Evolutionary conservation across 2,888 invertebrate genomes (phyloP), one percentile per base, ranked within the genome.

Genomic region (Leucozona laternaria): DNA sequence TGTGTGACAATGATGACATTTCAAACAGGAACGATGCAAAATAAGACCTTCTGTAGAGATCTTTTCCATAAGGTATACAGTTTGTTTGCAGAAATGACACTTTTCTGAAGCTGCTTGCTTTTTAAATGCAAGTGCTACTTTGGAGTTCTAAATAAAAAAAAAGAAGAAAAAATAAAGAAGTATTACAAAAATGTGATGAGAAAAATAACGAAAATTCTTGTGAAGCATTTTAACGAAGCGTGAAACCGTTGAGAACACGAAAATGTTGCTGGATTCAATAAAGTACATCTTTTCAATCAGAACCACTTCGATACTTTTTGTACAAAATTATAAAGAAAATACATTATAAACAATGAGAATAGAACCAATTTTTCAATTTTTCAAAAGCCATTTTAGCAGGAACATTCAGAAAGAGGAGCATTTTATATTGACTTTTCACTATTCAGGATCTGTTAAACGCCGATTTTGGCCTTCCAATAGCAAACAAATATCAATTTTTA

Each of bases 51-150:
- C 97, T 4, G 98, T 97, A 58, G 95, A 96, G 88, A 98, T 95
- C 88, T 97, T 95, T 92, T 99, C 98, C 94, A 98, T 98, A 34
- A 98, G 95, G 92, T 99, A 99, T 73, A 99, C 98, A 57, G 97
- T 95, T 92, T 97, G 96, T 73, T 96, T 95, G 93, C 99, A 99
- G 93, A 98, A 97, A 93, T 95, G 97, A 93, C 96, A 97, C 90
- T 94, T 94, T 92, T 97, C 96, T 11, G 96, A 96, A 75, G 95
- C 95, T 79, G 95, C 95, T 91, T 95, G 95, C 62, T 94, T 93
- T 70, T 95, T 95, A 80, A 96, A 93, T 31, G 94, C 93, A 75
- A 95, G 90, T 50, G 94, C 93, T 80, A 94, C 93, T 90, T 95
- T 95, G 79, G 94, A 93, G 90, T 93, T 94, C 95, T 95, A 90